phyloP scores from a whole-genome alignment of 2,113 vertebrate species.

The Ahaetulla prasina region DNA sequence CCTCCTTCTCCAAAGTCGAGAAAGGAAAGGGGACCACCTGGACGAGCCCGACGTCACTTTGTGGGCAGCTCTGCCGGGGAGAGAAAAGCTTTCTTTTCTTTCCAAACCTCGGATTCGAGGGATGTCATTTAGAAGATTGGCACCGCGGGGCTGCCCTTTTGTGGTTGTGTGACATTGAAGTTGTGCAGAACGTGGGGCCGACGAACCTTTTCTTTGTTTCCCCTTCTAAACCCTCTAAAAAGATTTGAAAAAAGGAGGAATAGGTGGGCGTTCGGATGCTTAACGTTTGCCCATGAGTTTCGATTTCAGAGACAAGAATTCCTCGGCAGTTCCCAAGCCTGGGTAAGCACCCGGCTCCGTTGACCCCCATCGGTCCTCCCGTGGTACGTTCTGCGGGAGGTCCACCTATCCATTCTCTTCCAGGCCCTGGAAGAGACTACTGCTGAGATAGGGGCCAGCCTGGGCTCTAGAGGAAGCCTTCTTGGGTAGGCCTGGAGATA shows the following conservation, averaged over 20 bases:
- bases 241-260: background rate
- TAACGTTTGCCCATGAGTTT: background rate
- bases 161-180: conserved; percentile 43
- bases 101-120: conserved; percentile 20
- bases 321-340: background rate
- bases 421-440: background rate
- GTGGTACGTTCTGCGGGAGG: background rate
- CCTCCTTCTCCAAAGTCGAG: too few species aligned
- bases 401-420: background rate
- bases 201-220: conserved; percentile 34
- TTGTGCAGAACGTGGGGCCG: conserved; percentile 21
- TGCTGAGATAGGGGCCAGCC: background rate
- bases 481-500: background rate
- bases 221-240: background rate
- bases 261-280: background rate
- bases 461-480: background rate
- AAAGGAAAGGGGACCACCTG: background rate
- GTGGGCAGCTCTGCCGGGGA: background rate
- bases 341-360: background rate
- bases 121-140: conserved; percentile 54
- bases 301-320: fast-evolving
- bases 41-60: background rate
- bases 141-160: conserved; percentile 23
- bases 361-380: background rate
- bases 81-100: conserved; percentile 30